Percentiles rank a stretch among this genome's conserved stretches.
Conservation (phyloP, 2,113 vertebrate genomes). For the Poecile atricapillus region DNA sequence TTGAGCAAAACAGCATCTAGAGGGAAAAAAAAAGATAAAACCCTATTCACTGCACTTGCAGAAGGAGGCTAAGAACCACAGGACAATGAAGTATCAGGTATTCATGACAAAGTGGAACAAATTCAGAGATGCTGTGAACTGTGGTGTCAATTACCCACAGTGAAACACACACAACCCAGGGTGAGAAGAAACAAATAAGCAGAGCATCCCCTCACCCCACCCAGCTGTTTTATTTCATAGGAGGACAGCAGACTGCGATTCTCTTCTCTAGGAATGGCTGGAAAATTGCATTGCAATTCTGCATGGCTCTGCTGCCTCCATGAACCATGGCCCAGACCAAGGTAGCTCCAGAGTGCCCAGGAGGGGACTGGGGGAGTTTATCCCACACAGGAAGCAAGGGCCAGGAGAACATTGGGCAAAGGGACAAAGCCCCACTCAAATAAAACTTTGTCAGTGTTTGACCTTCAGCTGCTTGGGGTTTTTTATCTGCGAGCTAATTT, state of each 20-base stretch:
- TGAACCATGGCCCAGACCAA: accelerated
- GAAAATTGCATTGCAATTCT: background rate
- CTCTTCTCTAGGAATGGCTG: background rate
- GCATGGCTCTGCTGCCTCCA: background rate
- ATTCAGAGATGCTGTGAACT: background rate
- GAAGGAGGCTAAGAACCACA: background rate
- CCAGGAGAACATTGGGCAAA: background rate
- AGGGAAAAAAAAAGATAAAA: background rate
- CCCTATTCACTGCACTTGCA: background rate
- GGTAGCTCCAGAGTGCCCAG: background rate
- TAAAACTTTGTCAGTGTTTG: background rate
- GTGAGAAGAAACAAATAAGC: background rate
- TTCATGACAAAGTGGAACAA: constrained; percentile 6
- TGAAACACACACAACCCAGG: background rate
- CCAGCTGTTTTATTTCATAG: background rate
- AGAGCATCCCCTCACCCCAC: background rate
- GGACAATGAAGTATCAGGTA: background rate
- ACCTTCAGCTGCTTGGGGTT: background rate
- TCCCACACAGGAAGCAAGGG: background rate
- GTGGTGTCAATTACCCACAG: background rate
- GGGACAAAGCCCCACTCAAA: background rate
- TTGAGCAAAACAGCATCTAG: background rate
- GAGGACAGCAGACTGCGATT: background rate
- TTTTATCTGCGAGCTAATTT: background rate
- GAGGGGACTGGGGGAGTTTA: background rate